A percentile compares a stretch with the other conserved stretches of the same genome.
phyloP scores from a whole-genome alignment of 2,797 vertebrate genomes.

The Acrocephalus scirpaceus region DNA sequence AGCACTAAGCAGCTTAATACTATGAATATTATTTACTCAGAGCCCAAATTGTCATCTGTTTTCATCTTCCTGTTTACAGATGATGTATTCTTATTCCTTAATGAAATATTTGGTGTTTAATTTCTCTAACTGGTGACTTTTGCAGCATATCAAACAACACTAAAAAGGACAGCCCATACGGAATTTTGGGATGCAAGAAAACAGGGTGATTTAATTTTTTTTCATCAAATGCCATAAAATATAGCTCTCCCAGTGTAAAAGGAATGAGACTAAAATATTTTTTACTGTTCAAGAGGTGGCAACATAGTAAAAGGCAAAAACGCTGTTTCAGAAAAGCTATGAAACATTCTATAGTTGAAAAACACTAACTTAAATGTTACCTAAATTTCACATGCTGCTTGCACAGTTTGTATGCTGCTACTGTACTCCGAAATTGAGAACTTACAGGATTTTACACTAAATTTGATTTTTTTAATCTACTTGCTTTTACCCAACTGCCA shows the following conservation, averaged over 20 bases:
- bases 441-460: background rate
- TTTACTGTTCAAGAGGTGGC: background rate
- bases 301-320: background rate
- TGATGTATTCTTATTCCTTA: background rate
- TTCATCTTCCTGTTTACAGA: background rate
- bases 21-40: background rate
- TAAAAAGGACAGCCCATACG: background rate
- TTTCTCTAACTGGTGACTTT: background rate
- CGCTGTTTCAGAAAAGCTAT: background rate
- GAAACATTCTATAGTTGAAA: background rate
- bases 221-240: background rate
- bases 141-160: background rate
- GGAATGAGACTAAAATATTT: background rate
- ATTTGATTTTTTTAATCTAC: background rate
- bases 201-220: background rate
- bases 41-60: background rate
- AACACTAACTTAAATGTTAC: background rate
- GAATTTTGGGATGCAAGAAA: background rate
- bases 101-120: background rate
- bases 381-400: background rate
- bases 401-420: background rate
- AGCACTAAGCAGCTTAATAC: background rate
- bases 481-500: background rate
- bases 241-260: background rate
- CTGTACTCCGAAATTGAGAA: background rate